Evolutionary conservation across 2,888 invertebrate genomes (phyloP).

Genomic region (Macrosiphum euphorbiae): DNA sequence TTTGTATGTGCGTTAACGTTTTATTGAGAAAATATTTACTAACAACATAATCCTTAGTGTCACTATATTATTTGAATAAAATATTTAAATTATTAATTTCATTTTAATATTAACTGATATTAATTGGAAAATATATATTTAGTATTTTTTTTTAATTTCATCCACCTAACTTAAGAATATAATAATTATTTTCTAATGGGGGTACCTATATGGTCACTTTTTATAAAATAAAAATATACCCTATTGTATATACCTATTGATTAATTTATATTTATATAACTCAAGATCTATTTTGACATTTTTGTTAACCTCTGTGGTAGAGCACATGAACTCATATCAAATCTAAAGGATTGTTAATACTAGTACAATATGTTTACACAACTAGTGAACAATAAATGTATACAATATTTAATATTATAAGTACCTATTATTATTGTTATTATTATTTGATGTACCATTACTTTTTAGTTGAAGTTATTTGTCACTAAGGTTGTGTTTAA

Average conservation of each 20-base stretch:
- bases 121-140: not conserved
- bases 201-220: not conserved
- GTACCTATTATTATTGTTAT: not conserved
- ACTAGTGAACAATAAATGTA: not conserved
- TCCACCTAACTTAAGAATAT: not conserved
- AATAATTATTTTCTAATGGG: not conserved
- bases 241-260: not conserved
- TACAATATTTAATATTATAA: slow-evolving; percentile 2
- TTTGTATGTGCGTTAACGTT: not conserved
- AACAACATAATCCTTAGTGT: not conserved
- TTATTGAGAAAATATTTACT: not conserved
- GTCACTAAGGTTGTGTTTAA: slow-evolving; percentile 5
- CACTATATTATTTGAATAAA: not conserved
- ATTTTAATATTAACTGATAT: not conserved
- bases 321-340: not conserved
- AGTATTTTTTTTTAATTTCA: not conserved
- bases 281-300: not conserved
- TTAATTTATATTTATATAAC: not conserved
- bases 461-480: not conserved
- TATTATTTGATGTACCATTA: not conserved
- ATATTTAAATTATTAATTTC: not conserved
- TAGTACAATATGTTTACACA: not conserved
- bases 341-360: not conserved
- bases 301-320: not conserved
- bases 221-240: not conserved